Evolutionary conservation across 2,888 invertebrate species (phyloP).

Genomic region (Ischnura elegans): DNA sequence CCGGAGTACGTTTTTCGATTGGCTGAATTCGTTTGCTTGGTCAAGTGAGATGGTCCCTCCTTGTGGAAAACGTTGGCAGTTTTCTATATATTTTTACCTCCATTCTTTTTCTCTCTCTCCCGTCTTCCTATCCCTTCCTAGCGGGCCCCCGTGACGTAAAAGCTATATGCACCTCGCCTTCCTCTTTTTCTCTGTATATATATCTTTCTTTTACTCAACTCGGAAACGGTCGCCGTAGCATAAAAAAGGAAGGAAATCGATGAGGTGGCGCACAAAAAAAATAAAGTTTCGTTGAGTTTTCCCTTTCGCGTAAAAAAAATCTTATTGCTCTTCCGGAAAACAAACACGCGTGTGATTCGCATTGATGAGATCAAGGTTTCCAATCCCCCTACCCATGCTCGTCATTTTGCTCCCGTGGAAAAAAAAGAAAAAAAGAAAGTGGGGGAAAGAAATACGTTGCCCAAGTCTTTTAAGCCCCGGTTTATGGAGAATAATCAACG

Average conservation of each 20-base stretch:
- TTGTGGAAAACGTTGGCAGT: not conserved
- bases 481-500: too few species aligned
- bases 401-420: not conserved
- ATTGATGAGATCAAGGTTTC: not conserved
- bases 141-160: not conserved
- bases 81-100: not conserved
- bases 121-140: too few species aligned
- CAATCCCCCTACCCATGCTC: not conserved
- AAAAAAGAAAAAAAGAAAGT: too few species aligned
- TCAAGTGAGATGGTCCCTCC: not conserved
- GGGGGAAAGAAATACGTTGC: too few species aligned
- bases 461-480: too few species aligned
- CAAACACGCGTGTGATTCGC: not conserved
- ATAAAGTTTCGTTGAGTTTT: conserved; percentile 4
- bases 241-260: not conserved
- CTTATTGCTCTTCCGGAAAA: not conserved
- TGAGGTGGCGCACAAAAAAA: not conserved
- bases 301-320: not conserved
- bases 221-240: too few species aligned
- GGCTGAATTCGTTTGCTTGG: conserved; percentile 4
- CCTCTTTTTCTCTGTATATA: too few species aligned
- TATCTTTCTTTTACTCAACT: too few species aligned
- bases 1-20: not conserved
- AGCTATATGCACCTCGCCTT: too few species aligned
- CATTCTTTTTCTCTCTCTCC: not conserved